These are phyloP conservation scores for Hydropotes inermis DNA, from an alignment of 2,113 vertebrate genomes.

Conservation along the genomic window DNA sequence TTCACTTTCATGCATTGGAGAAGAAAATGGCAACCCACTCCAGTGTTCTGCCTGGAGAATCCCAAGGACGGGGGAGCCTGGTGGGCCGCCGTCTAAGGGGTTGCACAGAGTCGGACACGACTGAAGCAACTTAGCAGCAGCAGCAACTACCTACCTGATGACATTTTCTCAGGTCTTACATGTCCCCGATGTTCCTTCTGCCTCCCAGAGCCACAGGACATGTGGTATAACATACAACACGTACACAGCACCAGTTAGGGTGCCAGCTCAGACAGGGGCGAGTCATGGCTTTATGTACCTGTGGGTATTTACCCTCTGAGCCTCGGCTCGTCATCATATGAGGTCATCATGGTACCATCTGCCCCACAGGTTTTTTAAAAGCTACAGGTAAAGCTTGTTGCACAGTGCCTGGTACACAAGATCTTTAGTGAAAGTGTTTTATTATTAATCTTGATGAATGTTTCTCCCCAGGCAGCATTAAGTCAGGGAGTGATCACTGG, in stretches of 20 bases:
- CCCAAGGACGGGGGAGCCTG: too few relatives aligned
- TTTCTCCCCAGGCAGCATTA: neutral
- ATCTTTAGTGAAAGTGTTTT: neutral
- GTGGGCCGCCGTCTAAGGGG: too few relatives aligned
- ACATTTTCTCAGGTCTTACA: neutral
- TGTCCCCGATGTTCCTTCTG: neutral
- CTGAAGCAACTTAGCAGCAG: too few relatives aligned
- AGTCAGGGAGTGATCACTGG: neutral
- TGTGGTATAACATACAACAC: neutral
- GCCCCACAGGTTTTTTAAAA: neutral
- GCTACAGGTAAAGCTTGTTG: neutral
- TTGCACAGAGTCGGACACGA: too few relatives aligned
- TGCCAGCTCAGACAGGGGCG: fast-evolving
- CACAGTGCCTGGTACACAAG: neutral
- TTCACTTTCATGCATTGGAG: too few relatives aligned
- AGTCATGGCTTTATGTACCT: too few relatives aligned
- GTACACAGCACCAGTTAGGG: fast-evolving
- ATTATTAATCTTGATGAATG: neutral
- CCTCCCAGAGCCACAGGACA: neutral
- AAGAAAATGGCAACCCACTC: too few relatives aligned
- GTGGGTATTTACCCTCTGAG: neutral
- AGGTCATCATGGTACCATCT: neutral
- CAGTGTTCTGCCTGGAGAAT: too few relatives aligned
- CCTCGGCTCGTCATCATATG: neutral
- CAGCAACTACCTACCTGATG: neutral